Percentiles rank a stretch among this genome's conserved stretches.
phyloP scores from a whole-genome alignment of 2,113 vertebrate species.

The Budorcas taxicolor region DNA sequence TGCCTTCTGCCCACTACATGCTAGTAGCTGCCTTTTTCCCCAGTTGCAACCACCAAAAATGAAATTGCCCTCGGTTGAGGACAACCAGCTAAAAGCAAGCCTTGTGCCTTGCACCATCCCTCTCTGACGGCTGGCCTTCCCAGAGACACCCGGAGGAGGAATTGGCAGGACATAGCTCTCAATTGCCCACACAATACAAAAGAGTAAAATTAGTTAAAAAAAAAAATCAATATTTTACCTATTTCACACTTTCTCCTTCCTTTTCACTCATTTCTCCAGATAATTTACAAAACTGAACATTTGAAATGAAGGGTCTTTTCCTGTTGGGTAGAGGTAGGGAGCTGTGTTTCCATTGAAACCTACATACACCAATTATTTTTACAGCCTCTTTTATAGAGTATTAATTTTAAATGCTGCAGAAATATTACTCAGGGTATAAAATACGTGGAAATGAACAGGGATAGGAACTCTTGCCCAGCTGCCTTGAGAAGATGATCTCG shows the following conservation, averaged over 20 bases:
- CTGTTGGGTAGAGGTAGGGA: neutral
- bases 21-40: neutral
- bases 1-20: neutral
- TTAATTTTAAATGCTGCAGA: neutral
- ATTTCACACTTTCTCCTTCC: neutral
- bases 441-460: neutral
- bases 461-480: neutral
- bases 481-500: neutral
- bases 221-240: neutral
- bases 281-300: neutral
- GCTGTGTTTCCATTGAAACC: neutral
- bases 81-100: neutral
- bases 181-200: neutral
- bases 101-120: neutral
- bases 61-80: neutral
- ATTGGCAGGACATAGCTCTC: neutral
- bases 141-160: neutral
- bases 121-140: neutral
- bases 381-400: neutral
- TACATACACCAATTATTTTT: neutral
- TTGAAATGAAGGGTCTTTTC: neutral
- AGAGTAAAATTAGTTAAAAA: neutral
- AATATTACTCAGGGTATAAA: neutral
- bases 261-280: neutral
- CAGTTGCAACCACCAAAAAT: neutral